Conservation (phyloP, 2,797 vertebrate genomes). For the Gallinago nigripennis region DNA sequence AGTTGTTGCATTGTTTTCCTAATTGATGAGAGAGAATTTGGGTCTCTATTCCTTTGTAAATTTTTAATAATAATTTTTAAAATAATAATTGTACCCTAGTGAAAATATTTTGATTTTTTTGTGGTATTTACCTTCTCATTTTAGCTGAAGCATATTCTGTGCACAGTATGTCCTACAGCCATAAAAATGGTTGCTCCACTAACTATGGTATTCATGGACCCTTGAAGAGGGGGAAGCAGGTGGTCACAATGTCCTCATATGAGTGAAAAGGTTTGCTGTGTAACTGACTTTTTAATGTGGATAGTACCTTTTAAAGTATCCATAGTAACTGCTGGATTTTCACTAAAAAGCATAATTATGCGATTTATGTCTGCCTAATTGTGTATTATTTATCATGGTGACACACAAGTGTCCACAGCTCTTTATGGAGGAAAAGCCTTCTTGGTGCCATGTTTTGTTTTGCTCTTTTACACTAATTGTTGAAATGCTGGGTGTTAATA, state of each 20-base stretch:
- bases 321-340: conserved; percentile 70
- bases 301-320: conserved; percentile 73
- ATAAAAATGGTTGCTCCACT: conserved; percentile 77
- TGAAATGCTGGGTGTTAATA: not conserved
- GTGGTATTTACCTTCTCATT: conserved; percentile 76
- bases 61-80: conserved; percentile 62
- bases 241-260: conserved; percentile 73
- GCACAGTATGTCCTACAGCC: conserved; percentile 73
- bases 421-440: conserved; percentile 37
- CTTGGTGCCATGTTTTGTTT: conserved; percentile 83
- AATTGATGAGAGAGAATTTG: conserved; percentile 70
- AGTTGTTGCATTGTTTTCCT: conserved; percentile 66
- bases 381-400: conserved; percentile 40
- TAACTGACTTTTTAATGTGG: conserved; percentile 77
- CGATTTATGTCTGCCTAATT: conserved; percentile 39
- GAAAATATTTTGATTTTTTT: conserved; percentile 76
- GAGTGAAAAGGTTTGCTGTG: conserved; percentile 75
- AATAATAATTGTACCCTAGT: conserved; percentile 69
- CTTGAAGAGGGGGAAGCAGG: conserved; percentile 70
- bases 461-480: not conserved
- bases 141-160: conserved; percentile 76
- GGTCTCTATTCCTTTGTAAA: conserved; percentile 68
- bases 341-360: conserved; percentile 54
- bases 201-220: conserved; percentile 76
- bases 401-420: conserved; percentile 10